Evolutionary conservation across 2,113 vertebrate genomes (phyloP).

Genomic region (Sinosuthora webbiana): DNA sequence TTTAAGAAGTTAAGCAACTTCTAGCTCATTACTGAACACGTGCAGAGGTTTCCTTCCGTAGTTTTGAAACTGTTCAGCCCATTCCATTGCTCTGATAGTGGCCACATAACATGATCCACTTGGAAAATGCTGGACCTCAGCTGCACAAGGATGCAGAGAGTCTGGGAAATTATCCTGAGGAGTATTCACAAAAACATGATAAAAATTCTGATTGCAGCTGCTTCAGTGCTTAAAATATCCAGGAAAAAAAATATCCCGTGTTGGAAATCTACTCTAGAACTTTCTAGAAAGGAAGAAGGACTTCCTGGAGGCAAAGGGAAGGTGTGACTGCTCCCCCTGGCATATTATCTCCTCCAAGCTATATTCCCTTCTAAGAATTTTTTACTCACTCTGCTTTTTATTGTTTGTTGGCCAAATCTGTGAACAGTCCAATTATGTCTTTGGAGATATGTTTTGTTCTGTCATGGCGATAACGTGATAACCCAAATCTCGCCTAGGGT

Average conservation of each 20-base stretch:
- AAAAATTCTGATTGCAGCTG: neutral
- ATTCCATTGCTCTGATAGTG: neutral
- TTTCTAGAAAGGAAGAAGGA: neutral
- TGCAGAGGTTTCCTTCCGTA: neutral
- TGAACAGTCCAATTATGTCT: neutral
- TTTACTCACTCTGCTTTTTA: neutral
- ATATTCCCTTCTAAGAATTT: neutral
- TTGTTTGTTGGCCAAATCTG: neutral
- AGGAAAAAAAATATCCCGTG: rapidly evolving
- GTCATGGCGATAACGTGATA: neutral
- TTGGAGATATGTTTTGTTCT: neutral
- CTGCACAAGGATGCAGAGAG: neutral
- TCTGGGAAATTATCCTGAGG: neutral
- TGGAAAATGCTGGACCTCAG: neutral
- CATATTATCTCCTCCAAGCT: neutral
- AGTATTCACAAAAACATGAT: neutral
- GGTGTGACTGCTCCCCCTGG: neutral
- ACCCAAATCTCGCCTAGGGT: neutral
- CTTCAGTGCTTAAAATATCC: neutral
- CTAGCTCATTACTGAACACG: neutral
- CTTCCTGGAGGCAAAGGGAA: neutral
- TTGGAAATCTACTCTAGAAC: neutral
- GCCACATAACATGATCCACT: neutral
- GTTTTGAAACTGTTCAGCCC: neutral
- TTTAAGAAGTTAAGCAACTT: neutral